phyloP scores from a whole-genome alignment of 2,888 invertebrate species.

The Calliscelio sp. region DNA sequence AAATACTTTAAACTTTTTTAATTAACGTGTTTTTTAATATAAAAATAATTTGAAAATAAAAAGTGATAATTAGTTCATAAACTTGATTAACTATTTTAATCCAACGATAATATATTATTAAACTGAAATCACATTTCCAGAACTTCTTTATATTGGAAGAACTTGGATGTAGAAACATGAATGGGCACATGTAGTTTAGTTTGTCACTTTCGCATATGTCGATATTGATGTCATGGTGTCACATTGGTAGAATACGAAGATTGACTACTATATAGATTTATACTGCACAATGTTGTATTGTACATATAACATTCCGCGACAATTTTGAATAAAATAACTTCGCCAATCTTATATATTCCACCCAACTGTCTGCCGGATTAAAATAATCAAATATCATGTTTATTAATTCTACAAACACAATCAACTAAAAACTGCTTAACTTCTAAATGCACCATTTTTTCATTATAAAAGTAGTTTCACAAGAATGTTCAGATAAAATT shows the following conservation, averaged over 20 bases:
- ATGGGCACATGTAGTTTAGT: not conserved
- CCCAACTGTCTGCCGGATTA: not conserved
- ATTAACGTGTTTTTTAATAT: too few species aligned
- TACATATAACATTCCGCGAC: not conserved
- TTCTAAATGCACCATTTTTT: too few species aligned
- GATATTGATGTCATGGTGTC: conserved; percentile 11
- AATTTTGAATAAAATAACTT: conserved; percentile 1
- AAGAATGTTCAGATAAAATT: too few species aligned
- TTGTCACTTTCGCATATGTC: conserved; percentile 8
- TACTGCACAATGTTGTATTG: not conserved
- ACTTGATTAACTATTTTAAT: too few species aligned
- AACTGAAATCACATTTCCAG: not conserved
- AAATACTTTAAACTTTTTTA: too few species aligned
- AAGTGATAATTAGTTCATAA: too few species aligned
- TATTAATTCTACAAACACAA: not conserved
- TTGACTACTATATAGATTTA: conserved; percentile 40
- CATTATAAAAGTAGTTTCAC: too few species aligned
- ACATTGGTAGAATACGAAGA: conserved; percentile 19
- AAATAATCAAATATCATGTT: not conserved
- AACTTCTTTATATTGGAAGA: not conserved
- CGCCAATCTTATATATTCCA: not conserved
- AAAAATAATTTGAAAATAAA: too few species aligned
- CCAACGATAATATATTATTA: too few species aligned
- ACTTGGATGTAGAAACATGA: conserved; percentile 2
- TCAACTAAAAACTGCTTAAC: not conserved